Percentiles rank a stretch among this genome's conserved stretches.
phyloP scores from a whole-genome alignment of 2,888 invertebrate genomes.

The Crioceris asparagi region DNA sequence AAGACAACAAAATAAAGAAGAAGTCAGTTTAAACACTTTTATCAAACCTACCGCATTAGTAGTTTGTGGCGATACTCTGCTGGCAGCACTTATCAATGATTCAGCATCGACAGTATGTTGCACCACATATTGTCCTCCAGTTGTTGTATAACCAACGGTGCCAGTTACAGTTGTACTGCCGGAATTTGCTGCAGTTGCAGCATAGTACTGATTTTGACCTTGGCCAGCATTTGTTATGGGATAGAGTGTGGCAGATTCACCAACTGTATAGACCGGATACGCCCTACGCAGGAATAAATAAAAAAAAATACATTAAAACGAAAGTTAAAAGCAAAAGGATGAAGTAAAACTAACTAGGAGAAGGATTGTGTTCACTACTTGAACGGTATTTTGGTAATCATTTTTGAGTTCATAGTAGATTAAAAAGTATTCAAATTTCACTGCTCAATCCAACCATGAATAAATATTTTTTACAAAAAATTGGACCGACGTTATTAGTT shows the following conservation, averaged over 20 bases:
- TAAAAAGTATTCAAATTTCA: too few species aligned
- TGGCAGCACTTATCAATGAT: slow-evolving; percentile 45
- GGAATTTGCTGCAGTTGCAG: slow-evolving; percentile 50
- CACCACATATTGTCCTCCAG: slow-evolving; percentile 56
- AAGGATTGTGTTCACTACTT: too few species aligned
- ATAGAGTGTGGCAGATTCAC: slow-evolving; percentile 49
- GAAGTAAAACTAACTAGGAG: too few species aligned
- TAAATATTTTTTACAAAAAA: too few species aligned
- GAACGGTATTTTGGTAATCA: too few species aligned
- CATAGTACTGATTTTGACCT: slow-evolving; percentile 62
- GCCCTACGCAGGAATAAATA: slow-evolving; percentile 41
- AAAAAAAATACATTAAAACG: neutral
- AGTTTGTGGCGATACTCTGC: slow-evolving; percentile 57
- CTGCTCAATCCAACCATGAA: too few species aligned
- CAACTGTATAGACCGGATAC: slow-evolving; percentile 69
- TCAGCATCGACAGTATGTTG: slow-evolving; percentile 53
- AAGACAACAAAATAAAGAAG: too few species aligned
- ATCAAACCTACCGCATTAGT: slow-evolving; percentile 55
- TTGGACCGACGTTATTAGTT: too few species aligned
- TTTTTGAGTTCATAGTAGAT: too few species aligned
- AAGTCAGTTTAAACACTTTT: too few species aligned
- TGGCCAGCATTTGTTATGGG: slow-evolving; percentile 29
- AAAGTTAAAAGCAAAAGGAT: too few species aligned
- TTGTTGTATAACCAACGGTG: slow-evolving; percentile 34
- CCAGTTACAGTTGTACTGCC: slow-evolving; percentile 50